A percentile compares a stretch with the other conserved stretches of the same genome.
Conservation (phyloP, 2,113 vertebrate genomes). For the Istiophorus platypterus region DNA sequence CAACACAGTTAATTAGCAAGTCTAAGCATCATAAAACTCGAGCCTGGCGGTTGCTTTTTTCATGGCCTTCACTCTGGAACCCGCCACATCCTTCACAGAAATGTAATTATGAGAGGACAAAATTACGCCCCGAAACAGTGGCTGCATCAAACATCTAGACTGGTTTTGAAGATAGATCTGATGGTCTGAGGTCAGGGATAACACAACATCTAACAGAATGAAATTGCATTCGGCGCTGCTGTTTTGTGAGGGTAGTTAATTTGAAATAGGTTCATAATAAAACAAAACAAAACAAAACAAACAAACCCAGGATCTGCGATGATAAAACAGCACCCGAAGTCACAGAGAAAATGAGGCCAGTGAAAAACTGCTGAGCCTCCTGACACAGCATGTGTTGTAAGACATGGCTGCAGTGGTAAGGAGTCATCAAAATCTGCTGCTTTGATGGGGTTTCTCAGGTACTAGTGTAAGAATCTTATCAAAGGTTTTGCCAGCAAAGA, state of each 20-base stretch:
- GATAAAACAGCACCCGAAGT: neutral
- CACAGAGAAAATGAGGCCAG: neutral
- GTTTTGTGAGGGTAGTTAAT: neutral
- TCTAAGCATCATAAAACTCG: constrained; percentile 62
- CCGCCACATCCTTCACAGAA: constrained; percentile 47
- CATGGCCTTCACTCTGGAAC: constrained; percentile 36
- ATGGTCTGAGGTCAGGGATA: neutral
- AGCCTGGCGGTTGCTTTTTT: constrained; percentile 71
- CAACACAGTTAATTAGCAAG: constrained; percentile 59
- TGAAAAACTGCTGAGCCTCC: constrained; percentile 26
- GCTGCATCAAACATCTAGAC: constrained; percentile 16
- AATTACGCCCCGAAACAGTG: constrained; percentile 20
- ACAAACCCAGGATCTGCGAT: neutral
- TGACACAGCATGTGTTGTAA: constrained; percentile 44
- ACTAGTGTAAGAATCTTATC: constrained; percentile 20
- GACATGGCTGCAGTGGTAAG: constrained; percentile 27
- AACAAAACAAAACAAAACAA: too few species aligned
- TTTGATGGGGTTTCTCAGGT: constrained; percentile 54
- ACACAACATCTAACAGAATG: neutral
- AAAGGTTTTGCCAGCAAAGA: neutral
- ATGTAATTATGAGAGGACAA: constrained; percentile 40
- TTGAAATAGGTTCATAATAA: neutral
- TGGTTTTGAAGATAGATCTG: constrained; percentile 1
- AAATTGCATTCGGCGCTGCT: neutral
- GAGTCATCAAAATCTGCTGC: constrained; percentile 44